A percentile compares a stretch with the other conserved stretches of the same genome.
These are phyloP conservation scores for Aleiodes leptofemur DNA, from an alignment of 2,888 invertebrate species.

Conservation along the genomic window DNA sequence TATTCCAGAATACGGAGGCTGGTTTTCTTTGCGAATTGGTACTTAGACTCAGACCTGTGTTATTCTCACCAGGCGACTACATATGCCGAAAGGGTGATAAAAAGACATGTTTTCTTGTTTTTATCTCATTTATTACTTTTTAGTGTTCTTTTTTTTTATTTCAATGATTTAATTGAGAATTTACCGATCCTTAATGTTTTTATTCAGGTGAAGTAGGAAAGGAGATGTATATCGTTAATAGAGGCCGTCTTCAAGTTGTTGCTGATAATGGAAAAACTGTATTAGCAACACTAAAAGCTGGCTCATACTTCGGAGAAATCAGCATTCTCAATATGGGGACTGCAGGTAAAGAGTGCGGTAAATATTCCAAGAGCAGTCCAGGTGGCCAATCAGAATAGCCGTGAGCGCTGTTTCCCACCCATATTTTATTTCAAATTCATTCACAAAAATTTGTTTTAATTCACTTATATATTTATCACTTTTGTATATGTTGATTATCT, in stretches of 20 bases:
- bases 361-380: constrained; percentile 81
- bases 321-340: constrained; percentile 99
- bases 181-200: background rate
- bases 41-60: constrained; percentile 93
- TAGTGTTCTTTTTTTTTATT: background rate
- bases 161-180: background rate
- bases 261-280: constrained; percentile 97
- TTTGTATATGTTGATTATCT: constrained; percentile 28
- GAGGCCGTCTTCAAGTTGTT: constrained; percentile 95
- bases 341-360: constrained; percentile 98
- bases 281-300: constrained; percentile 97
- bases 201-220: constrained; percentile 96
- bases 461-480: constrained; percentile 45
- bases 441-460: constrained; percentile 1
- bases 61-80: constrained; percentile 99
- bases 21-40: constrained; percentile 99
- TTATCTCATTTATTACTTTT: background rate
- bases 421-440: constrained; percentile 60
- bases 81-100: constrained; percentile 96
- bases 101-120: constrained; percentile 48
- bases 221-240: constrained; percentile 99
- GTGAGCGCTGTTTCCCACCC: constrained; percentile 59
- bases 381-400: constrained; percentile 63
- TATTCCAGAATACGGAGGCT: constrained; percentile 99
- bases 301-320: constrained; percentile 99